Evolutionary conservation across 2,888 invertebrate species (phyloP), one percentile per base, ranked within the genome.

Genomic region (Xanthia togata): DNA sequence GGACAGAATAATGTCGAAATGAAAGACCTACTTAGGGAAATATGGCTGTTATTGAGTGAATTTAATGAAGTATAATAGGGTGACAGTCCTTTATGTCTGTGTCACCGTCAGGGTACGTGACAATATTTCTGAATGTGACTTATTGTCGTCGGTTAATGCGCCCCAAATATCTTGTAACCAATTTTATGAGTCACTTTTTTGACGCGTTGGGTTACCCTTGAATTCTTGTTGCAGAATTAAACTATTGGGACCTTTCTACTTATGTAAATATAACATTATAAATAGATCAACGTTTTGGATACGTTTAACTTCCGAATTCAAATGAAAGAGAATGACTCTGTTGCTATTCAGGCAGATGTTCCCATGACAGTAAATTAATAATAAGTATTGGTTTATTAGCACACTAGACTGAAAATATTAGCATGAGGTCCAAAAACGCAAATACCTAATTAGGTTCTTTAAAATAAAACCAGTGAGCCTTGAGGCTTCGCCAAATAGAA

Each of bases 31-130:
- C 94, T 95, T 95, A 95, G 92, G 93, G 88, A 94, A 94, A 93
- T 93, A 93, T 93, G 92, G 91, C 88, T 90, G 91, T 93, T 94
- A 94, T 95, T 92, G 93, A 95, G 93, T 95, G 93, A 95, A 92
- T 95, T 93, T 94, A 95, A 94, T 95, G 93, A 93, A 93, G 93
- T 94, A 93, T 94, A 95, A 94, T 94, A 91, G 93, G 91, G 93
- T 91, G 92, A 91, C 90, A 90, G 87, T 90, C 90, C 88, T 92
- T 95, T 95, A 91, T 93, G 87, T 87, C 78, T 88, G 81, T 91
- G 90, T 91, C 90, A 91, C 89, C 85, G 82, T 83, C 79, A 87
- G 89, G 75, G 82, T 88, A 91, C 93, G 94, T 93, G 93, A 93
- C 90, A 91, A 90, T 91, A 92, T 90, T 93, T 90, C 86, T 81